Evolutionary conservation across 2,797 vertebrate species (phyloP).

Genomic region (Ibycter americanus): DNA sequence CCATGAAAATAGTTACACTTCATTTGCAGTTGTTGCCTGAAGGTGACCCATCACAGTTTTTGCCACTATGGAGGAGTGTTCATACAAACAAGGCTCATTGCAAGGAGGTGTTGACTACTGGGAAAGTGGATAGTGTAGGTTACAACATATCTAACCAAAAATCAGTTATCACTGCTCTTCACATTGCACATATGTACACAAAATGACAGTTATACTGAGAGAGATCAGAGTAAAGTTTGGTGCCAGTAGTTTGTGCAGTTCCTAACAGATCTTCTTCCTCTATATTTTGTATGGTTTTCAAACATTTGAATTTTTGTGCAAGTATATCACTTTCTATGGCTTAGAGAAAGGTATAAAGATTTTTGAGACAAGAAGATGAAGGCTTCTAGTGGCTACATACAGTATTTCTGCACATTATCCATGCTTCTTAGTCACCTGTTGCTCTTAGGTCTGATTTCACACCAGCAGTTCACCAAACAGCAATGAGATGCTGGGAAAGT

Average conservation of each 20-base stretch:
- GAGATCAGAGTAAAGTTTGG: not conserved
- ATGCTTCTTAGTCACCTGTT: not conserved
- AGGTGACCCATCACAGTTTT: not conserved
- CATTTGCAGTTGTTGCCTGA: not conserved
- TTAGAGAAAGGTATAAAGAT: not conserved
- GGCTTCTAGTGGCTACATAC: not conserved
- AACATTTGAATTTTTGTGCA: not conserved
- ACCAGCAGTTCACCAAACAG: not conserved
- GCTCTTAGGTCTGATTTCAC: not conserved
- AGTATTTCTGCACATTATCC: not conserved
- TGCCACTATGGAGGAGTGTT: not conserved
- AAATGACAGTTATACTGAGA: not conserved
- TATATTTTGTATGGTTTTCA: not conserved
- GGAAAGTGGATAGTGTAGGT: not conserved
- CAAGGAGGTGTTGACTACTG: not conserved
- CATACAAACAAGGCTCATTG: not conserved
- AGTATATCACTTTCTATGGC: not conserved
- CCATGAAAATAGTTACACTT: not conserved
- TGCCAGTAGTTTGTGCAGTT: not conserved
- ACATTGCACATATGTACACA: not conserved
- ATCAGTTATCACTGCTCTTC: not conserved
- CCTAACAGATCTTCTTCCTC: not conserved
- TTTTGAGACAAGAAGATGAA: not conserved
- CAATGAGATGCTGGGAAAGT: not conserved
- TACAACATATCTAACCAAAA: not conserved